phyloP scores from a whole-genome alignment of 2,888 invertebrate species.

The Orthonevra nobilis region DNA sequence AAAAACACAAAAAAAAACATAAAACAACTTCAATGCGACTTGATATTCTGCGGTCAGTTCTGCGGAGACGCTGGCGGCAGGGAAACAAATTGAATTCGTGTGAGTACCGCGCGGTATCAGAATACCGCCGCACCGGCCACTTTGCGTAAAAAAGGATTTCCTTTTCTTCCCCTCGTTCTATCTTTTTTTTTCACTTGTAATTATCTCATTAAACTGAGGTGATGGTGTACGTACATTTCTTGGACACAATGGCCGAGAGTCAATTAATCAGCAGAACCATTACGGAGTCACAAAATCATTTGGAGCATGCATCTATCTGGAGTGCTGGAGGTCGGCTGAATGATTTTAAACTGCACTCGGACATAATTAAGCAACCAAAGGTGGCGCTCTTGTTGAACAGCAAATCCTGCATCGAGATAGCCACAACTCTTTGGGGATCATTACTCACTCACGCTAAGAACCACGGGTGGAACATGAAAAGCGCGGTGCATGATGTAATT shows the following conservation, averaged over 20 bases:
- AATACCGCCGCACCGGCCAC: not conserved
- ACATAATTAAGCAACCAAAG: constrained; percentile 56
- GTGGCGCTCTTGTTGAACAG: constrained; percentile 53
- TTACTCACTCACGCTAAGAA: constrained; percentile 53
- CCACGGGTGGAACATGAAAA: constrained; percentile 17
- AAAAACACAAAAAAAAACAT: not conserved
- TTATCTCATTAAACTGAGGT: constrained; percentile 56
- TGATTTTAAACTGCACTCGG: constrained; percentile 44
- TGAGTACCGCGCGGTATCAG: not conserved
- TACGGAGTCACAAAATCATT: constrained; percentile 58
- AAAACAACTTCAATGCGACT: too few species aligned
- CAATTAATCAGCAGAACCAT: constrained; percentile 64
- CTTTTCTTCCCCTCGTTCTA: not conserved
- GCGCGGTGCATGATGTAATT: constrained; percentile 43
- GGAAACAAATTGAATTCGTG: constrained; percentile 58
- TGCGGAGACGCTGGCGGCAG: not conserved
- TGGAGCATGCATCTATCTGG: constrained; percentile 21
- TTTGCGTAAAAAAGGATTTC: constrained; percentile 7
- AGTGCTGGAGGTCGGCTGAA: constrained; percentile 21
- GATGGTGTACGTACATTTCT: not conserved
- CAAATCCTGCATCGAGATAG: constrained; percentile 15
- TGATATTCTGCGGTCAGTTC: not conserved
- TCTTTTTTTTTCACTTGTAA: too few species aligned
- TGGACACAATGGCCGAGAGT: constrained; percentile 30
- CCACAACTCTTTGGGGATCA: constrained; percentile 44